These are phyloP conservation scores for Pemphredon lugubris DNA, from an alignment of 2,888 invertebrate genomes.

Conservation along the genomic window DNA sequence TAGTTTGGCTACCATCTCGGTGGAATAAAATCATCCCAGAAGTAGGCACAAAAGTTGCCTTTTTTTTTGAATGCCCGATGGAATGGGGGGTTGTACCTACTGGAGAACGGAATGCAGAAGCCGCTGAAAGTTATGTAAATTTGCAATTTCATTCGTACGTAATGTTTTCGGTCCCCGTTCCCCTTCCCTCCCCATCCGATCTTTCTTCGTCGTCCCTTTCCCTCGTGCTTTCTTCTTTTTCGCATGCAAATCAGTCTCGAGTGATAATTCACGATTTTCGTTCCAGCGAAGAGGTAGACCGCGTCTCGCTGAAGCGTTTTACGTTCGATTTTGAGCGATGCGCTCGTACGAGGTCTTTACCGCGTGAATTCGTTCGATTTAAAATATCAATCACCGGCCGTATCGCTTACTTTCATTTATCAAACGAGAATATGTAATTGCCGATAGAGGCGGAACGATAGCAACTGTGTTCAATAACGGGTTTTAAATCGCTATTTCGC, in stretches of 20 bases:
- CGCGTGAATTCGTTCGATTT: too few species aligned
- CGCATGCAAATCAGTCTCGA: conserved; percentile 49
- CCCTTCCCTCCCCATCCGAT: conserved; percentile 12
- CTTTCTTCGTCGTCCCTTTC: conserved; percentile 21
- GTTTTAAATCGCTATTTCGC: too few species aligned
- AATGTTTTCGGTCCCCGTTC: conserved; percentile 45
- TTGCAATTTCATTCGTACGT: conserved; percentile 47
- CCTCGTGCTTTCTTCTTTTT: conserved; percentile 33
- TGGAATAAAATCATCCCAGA: conserved; percentile 19
- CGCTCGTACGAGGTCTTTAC: too few species aligned
- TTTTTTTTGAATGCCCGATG: conserved; percentile 5
- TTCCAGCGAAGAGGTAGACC: neutral
- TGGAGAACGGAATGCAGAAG: conserved; percentile 29
- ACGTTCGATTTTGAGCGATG: neutral
- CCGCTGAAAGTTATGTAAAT: conserved; percentile 54
- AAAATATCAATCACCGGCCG: too few species aligned
- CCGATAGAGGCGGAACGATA: too few species aligned
- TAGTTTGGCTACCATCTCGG: conserved; percentile 21
- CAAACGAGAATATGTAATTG: too few species aligned
- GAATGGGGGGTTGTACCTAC: conserved; percentile 2
- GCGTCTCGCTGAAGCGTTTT: neutral
- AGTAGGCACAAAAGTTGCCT: neutral
- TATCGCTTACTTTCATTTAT: neutral
- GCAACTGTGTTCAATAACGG: too few species aligned
- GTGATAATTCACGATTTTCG: conserved; percentile 38